Conservation (phyloP, 1,140 invertebrate genomes). For the Ptiloglossa arizonensis region DNA sequence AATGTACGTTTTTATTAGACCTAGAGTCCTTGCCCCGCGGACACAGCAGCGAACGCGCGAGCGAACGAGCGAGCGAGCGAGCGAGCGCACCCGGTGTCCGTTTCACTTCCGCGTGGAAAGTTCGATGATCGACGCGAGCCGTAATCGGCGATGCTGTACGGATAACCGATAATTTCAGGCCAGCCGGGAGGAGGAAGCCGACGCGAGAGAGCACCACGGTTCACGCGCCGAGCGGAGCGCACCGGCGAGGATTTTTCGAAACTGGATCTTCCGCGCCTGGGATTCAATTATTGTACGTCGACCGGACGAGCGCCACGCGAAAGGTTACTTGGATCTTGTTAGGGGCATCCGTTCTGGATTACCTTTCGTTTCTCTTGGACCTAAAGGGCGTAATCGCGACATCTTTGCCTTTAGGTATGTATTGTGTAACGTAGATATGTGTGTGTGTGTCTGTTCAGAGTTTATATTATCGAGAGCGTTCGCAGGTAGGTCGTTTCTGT, state of each 20-base stretch:
- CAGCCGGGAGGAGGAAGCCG: slow-evolving; percentile 27
- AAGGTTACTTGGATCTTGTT: slow-evolving; percentile 35
- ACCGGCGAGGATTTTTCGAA: slow-evolving; percentile 26
- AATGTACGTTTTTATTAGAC: slow-evolving; percentile 40
- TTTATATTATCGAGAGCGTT: too few species aligned
- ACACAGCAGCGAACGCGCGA: too few species aligned
- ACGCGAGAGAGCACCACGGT: background rate
- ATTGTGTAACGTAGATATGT: too few species aligned
- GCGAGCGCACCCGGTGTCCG: slow-evolving; percentile 26
- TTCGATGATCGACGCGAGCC: slow-evolving; percentile 49
- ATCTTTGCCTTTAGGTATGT: too few species aligned
- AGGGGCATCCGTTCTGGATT: background rate
- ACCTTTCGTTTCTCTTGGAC: too few species aligned
- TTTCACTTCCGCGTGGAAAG: slow-evolving; percentile 56
- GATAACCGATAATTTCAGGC: slow-evolving; percentile 48
- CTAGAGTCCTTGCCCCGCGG: background rate
- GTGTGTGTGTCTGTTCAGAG: too few species aligned
- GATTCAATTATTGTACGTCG: slow-evolving; percentile 34
- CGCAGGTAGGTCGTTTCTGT: too few species aligned
- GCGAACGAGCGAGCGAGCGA: too few species aligned
- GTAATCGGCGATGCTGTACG: slow-evolving; percentile 40
- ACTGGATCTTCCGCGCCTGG: slow-evolving; percentile 33
- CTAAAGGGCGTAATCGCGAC: too few species aligned
- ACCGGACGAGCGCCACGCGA: background rate
- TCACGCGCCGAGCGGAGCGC: slow-evolving; percentile 1